Percentiles rank a stretch among this genome's conserved stretches.
Conservation (phyloP, 2,797 vertebrate genomes). For the Neomorphus geoffroyi region DNA sequence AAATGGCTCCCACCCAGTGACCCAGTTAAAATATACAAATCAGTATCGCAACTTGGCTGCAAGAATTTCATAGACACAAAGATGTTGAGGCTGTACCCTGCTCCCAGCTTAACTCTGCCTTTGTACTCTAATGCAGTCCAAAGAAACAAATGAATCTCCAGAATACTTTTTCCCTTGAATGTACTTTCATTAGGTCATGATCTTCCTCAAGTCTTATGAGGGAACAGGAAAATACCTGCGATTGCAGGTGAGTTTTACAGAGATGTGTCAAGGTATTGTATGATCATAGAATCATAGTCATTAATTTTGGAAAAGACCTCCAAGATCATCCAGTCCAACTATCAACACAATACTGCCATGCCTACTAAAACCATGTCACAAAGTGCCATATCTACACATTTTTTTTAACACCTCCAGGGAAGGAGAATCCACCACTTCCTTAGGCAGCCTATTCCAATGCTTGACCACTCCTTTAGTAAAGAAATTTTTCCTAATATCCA, state of each 20-base stretch:
- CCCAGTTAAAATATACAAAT: neutral
- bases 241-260: neutral
- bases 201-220: neutral
- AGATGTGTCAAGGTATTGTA: neutral
- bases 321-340: no score
- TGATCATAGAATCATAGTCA: no score
- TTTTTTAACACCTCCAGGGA: no score
- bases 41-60: neutral
- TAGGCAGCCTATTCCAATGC: no score
- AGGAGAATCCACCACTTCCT: no score
- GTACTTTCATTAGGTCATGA: neutral
- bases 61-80: neutral
- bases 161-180: neutral
- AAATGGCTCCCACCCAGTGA: neutral
- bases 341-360: no score
- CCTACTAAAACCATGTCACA: no score
- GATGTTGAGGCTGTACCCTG: neutral
- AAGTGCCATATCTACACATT: no score
- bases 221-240: neutral
- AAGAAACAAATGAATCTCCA: neutral
- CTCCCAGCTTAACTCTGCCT: neutral
- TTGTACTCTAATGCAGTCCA: neutral
- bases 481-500: no score
- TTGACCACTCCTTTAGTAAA: no score
- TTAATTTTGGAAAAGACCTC: no score